Evolutionary conservation across 2,113 vertebrate species (phyloP).

Genomic region (Ophiodon elongatus): DNA sequence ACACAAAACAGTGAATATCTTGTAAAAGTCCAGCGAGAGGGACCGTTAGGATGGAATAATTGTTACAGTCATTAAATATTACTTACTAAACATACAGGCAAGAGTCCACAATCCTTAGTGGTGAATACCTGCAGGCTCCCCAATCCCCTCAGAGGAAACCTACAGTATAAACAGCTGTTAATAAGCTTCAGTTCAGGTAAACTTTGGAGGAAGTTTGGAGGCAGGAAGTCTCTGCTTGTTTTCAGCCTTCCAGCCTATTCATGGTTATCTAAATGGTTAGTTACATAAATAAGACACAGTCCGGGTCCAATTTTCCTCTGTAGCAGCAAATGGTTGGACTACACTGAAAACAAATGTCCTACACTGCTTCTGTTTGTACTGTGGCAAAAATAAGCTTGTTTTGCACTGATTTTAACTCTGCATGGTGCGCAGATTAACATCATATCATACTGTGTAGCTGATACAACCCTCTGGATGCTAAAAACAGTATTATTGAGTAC

Average conservation of each 20-base stretch:
- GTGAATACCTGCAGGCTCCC: not conserved
- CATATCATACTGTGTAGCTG: not conserved
- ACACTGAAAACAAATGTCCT: not conserved
- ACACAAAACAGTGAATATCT: not conserved
- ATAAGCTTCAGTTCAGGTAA: constrained; percentile 39
- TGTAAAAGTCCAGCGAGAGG: not conserved
- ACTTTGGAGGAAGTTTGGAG: constrained; percentile 41
- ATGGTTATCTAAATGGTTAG: not conserved
- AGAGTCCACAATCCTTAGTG: not conserved
- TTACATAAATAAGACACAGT: not conserved
- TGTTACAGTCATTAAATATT: not conserved
- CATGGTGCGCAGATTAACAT: not conserved
- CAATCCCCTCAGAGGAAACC: constrained; percentile 33
- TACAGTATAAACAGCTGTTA: constrained; percentile 47
- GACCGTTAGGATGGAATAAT: not conserved
- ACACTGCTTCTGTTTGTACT: not conserved
- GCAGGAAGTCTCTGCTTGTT: constrained; percentile 34
- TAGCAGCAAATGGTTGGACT: not conserved
- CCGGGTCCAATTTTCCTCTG: not conserved
- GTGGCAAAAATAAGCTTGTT: too few species aligned
- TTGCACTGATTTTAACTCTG: not conserved
- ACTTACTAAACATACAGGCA: not conserved
- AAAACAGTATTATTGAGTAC: not conserved
- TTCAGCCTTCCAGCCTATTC: constrained; percentile 21
- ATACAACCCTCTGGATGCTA: not conserved